These are phyloP conservation scores for Diplogasteroides magnus DNA, from an alignment of 1,140 invertebrate species.

Conservation along the genomic window DNA sequence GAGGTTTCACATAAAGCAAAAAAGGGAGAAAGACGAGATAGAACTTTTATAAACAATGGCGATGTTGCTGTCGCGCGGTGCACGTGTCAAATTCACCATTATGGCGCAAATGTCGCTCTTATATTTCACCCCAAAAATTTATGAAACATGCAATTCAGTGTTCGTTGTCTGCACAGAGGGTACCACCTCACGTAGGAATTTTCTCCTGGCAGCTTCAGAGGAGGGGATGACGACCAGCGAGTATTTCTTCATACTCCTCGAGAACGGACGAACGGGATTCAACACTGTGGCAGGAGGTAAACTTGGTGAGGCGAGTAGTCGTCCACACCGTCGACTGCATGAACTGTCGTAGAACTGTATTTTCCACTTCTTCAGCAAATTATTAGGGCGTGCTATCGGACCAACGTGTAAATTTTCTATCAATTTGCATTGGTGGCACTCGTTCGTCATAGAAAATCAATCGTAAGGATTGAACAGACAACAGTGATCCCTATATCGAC, in stretches of 20 bases:
- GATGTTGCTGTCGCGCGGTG: not conserved
- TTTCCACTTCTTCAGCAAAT: too few species aligned
- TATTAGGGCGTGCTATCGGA: too few species aligned
- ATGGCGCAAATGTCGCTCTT: too few species aligned
- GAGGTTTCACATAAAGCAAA: not conserved
- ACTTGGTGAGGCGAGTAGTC: not conserved
- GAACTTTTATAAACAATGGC: not conserved
- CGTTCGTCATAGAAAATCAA: too few species aligned
- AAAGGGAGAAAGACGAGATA: too few species aligned
- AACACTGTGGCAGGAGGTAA: not conserved
- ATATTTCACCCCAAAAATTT: too few species aligned
- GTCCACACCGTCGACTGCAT: not conserved
- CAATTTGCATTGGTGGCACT: too few species aligned
- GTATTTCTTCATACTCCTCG: not conserved
- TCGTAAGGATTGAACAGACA: too few species aligned
- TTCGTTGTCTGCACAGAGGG: slow-evolving; percentile 3
- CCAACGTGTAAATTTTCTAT: too few species aligned
- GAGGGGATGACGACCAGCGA: not conserved
- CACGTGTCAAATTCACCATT: too few species aligned
- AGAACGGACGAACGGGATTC: not conserved
- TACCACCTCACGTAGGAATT: not conserved
- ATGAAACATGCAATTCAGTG: slow-evolving; percentile 3
- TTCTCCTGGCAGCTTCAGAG: not conserved
- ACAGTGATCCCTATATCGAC: too few species aligned
- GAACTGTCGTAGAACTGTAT: too few species aligned